Conservation (phyloP, 2,113 vertebrate genomes). For the Lepus americanus region DNA sequence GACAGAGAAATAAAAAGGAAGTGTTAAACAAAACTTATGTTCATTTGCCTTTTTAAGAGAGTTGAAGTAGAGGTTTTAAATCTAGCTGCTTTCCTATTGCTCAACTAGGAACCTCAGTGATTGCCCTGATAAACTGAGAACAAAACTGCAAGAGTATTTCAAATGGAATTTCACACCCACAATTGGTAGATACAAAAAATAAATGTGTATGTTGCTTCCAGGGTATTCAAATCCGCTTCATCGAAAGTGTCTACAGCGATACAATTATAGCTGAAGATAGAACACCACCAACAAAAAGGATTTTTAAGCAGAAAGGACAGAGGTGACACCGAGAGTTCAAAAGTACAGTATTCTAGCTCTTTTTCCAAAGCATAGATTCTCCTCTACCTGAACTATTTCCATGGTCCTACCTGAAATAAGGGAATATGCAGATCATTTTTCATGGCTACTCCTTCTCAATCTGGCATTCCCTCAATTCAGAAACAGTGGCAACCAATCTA, state of each 20-base stretch:
- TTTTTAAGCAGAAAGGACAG: slow-evolving; percentile 56
- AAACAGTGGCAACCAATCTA: slow-evolving; percentile 38
- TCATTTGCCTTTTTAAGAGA: slow-evolving; percentile 53
- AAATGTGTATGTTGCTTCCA: slow-evolving; percentile 37
- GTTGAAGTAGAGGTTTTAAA: slow-evolving; percentile 46
- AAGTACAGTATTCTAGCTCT: background rate
- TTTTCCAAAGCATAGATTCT: slow-evolving; percentile 60
- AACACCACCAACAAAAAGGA: slow-evolving; percentile 56
- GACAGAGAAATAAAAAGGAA: slow-evolving; percentile 61
- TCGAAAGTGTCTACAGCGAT: slow-evolving; percentile 42
- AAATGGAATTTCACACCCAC: slow-evolving; percentile 62
- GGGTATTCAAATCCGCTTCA: slow-evolving; percentile 66
- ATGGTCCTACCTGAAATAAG: slow-evolving; percentile 24
- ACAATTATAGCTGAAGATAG: slow-evolving; percentile 56
- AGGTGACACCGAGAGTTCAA: slow-evolving; percentile 10
- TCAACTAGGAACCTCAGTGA: slow-evolving; percentile 26
- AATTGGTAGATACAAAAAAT: slow-evolving; percentile 54
- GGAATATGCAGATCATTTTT: slow-evolving; percentile 21
- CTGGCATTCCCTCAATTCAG: slow-evolving; percentile 28
- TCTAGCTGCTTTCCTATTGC: slow-evolving; percentile 61
- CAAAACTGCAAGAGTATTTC: slow-evolving; percentile 33
- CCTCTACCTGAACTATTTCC: slow-evolving; percentile 48
- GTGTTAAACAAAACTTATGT: slow-evolving; percentile 38
- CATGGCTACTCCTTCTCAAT: background rate
- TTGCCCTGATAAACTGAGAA: slow-evolving; percentile 46